These are phyloP conservation scores for Zonitis immaculata DNA, from an alignment of 2,888 invertebrate genomes.

Conservation along the genomic window DNA sequence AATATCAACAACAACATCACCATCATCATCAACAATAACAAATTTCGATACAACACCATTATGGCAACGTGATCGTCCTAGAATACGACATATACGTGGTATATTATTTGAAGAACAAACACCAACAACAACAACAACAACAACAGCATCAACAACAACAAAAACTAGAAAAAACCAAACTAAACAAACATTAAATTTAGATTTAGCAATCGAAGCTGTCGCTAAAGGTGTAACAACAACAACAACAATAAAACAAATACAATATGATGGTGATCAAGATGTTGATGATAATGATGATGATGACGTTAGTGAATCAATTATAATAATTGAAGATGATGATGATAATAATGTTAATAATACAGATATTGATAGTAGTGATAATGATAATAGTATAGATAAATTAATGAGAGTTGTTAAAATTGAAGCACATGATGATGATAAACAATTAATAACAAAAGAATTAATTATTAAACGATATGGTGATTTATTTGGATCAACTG, in stretches of 20 bases:
- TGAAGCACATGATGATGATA: not conserved
- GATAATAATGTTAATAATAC: not conserved
- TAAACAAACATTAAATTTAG: constrained; percentile 31
- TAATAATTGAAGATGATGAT: not conserved
- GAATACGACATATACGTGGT: constrained; percentile 51
- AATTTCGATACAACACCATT: constrained; percentile 56
- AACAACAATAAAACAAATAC: not conserved
- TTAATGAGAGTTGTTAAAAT: not conserved
- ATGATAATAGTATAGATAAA: constrained; percentile 5
- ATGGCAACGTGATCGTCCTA: constrained; percentile 57
- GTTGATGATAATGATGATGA: not conserved
- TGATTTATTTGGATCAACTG: not conserved
- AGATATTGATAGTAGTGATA: constrained; percentile 9
- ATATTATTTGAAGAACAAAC: constrained; percentile 55
- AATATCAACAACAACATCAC: constrained; percentile 1
- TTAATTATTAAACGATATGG: not conserved
- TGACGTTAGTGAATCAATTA: not conserved
- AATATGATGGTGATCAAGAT: too few species aligned
- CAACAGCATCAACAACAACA: not conserved
- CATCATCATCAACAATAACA: constrained; percentile 29
- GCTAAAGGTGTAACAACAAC: constrained; percentile 23
- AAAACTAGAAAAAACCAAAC: too few species aligned
- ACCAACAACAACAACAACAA: constrained; percentile 14
- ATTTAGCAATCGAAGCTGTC: constrained; percentile 40
- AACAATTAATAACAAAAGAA: not conserved